These are phyloP conservation scores for Danio albolineatus DNA, from an alignment of 2,797 vertebrate genomes.

Conservation along the genomic window DNA sequence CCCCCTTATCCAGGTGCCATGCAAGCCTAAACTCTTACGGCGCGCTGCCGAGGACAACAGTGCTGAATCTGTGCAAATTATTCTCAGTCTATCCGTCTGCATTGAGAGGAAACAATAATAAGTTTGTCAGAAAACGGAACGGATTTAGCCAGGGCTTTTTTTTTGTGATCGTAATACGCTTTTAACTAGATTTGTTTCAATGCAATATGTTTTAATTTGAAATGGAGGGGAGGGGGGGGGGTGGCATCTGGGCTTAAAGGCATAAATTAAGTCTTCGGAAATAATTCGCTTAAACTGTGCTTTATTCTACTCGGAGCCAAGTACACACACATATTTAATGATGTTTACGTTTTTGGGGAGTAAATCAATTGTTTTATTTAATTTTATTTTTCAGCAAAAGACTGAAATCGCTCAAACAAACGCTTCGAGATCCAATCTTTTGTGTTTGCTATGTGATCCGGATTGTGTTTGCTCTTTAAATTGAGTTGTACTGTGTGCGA, in stretches of 20 bases:
- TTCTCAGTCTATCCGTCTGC: conserved; percentile 40
- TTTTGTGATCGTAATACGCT: conserved; percentile 28
- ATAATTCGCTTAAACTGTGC: conserved; percentile 22
- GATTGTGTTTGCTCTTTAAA: conserved; percentile 25
- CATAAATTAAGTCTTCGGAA: conserved; percentile 29
- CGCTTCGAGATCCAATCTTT: conserved; percentile 20
- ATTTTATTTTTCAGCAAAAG: background rate
- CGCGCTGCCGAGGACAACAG: conserved; percentile 38
- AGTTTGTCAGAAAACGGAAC: background rate
- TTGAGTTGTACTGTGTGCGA: background rate
- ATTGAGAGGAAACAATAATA: conserved; percentile 49
- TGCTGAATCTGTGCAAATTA: conserved; percentile 48
- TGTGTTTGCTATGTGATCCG: conserved; percentile 9
- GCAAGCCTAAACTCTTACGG: conserved; percentile 57
- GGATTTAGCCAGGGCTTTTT: conserved; percentile 36
- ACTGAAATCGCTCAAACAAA: conserved; percentile 20
- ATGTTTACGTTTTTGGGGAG: background rate
- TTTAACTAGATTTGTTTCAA: conserved; percentile 50
- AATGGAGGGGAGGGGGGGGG: background rate
- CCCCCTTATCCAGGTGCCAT: conserved; percentile 66
- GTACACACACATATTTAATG: background rate
- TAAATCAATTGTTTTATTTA: background rate
- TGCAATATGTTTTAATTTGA: conserved; percentile 12
- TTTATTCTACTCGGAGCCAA: conserved; percentile 11
- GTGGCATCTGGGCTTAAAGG: conserved; percentile 6